Base-by-base conservation (phyloP, 2,888 invertebrate genomes). In the Parnassius glacialis region DNA sequence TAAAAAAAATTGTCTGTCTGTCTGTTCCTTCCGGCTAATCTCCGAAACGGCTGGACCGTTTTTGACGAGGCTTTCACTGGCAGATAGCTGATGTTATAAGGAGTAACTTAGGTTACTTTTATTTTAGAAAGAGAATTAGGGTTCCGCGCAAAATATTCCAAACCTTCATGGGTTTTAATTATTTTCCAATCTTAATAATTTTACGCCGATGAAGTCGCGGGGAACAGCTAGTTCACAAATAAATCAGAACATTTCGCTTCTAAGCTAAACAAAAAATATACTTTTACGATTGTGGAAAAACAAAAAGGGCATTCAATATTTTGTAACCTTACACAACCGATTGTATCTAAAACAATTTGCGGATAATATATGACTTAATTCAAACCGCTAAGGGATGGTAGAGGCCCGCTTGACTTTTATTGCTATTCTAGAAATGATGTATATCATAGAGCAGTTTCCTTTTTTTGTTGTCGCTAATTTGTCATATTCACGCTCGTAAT, bases 291-390 rank as follows among this genome's bases (percentile, higher is more conserved):
- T 41, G 41, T 34, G 11, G 9, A 54, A 55, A 34, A 59, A 59
- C 52, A 48, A 52, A 55, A 59, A 20, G 20, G 45, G 52, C 34
- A 20, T 61, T 52, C 41, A 47, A 53, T 59, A 50, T 61, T 60
- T 59, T 47, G 59, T 43, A 63, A 63, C 63, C 52, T 59, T 70
- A 80, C 74, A 77, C 79, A 72, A 69, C 65, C 61, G 84, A 83
- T 85, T 64, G 68, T 82, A 90, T 90, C 90, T 76, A 67, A 71
- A 79, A 78, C 89, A 78, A 89, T 88, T 89, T 85, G 84, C 83
- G 79, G 78, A 76, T 86, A 87, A 90, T 81, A 86, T 89, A 90
- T 89, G 85, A 84, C 90, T 89, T 85, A 88, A 90, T 90, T 76
- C 73, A 64, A 68, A 64, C 64, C 66, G 63, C 57, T 62, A 52